These are phyloP conservation scores for Muntiacus reevesi DNA, from an alignment of 2,113 vertebrate species.

Conservation along the genomic window DNA sequence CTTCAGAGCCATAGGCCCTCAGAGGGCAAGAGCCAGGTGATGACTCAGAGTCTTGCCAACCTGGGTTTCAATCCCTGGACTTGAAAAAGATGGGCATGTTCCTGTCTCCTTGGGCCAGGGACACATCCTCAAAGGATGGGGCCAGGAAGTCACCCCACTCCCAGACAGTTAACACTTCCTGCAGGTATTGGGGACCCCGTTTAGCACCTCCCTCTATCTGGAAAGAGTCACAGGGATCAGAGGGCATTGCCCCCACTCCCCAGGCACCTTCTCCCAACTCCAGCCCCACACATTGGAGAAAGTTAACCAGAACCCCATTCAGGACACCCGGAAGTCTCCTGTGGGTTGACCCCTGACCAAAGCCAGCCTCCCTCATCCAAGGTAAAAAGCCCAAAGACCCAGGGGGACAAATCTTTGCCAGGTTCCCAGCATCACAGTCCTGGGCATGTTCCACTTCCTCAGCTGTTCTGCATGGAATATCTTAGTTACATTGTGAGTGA, in stretches of 20 bases:
- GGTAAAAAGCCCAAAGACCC: neutral
- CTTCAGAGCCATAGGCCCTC: neutral
- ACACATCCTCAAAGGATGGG: neutral
- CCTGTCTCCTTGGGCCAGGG: neutral
- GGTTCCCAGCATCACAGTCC: neutral
- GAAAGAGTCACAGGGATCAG: no score
- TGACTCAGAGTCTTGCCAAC: neutral
- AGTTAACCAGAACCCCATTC: neutral
- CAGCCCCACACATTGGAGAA: neutral
- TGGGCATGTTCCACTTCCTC: no score
- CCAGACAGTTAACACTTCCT: no score
- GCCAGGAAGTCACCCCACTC: fast-evolving
- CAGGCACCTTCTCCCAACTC: neutral
- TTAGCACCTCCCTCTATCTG: neutral
- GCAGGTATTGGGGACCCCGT: neutral
- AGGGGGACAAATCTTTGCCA: no score
- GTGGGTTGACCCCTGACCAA: no score
- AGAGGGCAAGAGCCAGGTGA: fast-evolving
- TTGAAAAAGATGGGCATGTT: neutral
- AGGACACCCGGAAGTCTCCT: neutral
- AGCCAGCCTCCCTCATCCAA: neutral
- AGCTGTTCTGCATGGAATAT: neutral
- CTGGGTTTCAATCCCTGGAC: neutral
- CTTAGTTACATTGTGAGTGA: neutral
- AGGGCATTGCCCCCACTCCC: neutral